A percentile compares a stretch with the other conserved stretches of the same genome.
Evolutionary conservation across 2,113 vertebrate species (phyloP).

Genomic region (Arothron firmamentum): DNA sequence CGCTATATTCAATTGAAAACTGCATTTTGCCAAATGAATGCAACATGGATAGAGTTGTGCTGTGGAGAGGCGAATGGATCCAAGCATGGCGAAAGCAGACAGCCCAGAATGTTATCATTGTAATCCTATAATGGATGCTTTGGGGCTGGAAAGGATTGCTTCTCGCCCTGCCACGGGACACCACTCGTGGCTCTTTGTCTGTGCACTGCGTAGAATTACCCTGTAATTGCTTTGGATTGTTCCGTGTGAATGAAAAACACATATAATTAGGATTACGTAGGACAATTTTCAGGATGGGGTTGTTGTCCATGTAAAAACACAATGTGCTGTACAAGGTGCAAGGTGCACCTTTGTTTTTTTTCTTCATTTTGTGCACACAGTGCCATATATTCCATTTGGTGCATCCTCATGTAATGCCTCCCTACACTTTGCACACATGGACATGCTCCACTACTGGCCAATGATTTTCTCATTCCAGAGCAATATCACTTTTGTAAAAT

Average conservation of each 20-base stretch:
- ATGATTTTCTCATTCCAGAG: constrained; percentile 52
- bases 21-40: constrained; percentile 35
- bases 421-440: constrained; percentile 5
- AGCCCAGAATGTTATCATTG: constrained; percentile 46
- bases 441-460: constrained; percentile 17
- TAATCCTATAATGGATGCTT: constrained; percentile 67
- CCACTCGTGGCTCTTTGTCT: constrained; percentile 51
- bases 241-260: constrained; percentile 51
- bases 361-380: constrained; percentile 16
- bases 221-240: constrained; percentile 55
- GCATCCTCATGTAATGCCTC: constrained; percentile 22
- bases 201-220: constrained; percentile 43
- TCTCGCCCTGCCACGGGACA: constrained; percentile 41
- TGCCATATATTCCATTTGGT: constrained; percentile 15
- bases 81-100: constrained; percentile 36
- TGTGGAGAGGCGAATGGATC: constrained; percentile 25
- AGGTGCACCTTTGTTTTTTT: constrained; percentile 1
- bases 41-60: constrained; percentile 22
- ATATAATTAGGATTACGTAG: constrained; percentile 45
- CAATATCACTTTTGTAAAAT: constrained; percentile 42
- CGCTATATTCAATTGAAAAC: constrained; percentile 24
- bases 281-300: constrained; percentile 13
- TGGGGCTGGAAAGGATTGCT: constrained; percentile 44
- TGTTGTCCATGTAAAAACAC: neutral
- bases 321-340: neutral